Evolutionary conservation across 2,797 vertebrate species (phyloP).

Genomic region (Chaenodraco wilsoni): DNA sequence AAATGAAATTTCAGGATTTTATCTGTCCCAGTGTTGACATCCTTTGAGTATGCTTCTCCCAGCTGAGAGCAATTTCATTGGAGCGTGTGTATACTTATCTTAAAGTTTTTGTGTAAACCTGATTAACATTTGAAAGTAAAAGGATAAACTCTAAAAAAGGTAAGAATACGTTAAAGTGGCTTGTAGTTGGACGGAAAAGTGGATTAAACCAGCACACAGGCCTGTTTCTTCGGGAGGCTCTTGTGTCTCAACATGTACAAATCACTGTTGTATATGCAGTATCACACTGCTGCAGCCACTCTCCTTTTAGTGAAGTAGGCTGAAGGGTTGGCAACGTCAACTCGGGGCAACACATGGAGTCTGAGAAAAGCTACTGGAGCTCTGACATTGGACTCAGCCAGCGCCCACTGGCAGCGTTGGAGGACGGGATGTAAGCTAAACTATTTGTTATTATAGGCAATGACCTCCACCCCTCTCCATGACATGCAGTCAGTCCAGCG

Average conservation of each 20-base stretch:
- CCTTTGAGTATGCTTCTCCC: slow-evolving; percentile 39
- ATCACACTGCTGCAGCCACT: slow-evolving; percentile 52
- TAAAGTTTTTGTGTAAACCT: slow-evolving; percentile 46
- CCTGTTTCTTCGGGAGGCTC: slow-evolving; percentile 4
- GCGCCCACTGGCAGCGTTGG: slow-evolving; percentile 48
- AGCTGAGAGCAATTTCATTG: slow-evolving; percentile 55
- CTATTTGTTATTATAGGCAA: slow-evolving; percentile 52
- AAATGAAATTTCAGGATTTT: slow-evolving; percentile 53
- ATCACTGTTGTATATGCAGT: slow-evolving; percentile 30
- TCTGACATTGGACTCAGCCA: slow-evolving; percentile 42
- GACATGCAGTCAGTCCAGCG: slow-evolving; percentile 52
- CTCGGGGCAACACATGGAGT: slow-evolving; percentile 36
- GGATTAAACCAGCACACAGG: slow-evolving; percentile 40
- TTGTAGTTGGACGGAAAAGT: slow-evolving; percentile 25
- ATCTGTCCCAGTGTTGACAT: slow-evolving; percentile 47
- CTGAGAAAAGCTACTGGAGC: slow-evolving; percentile 30
- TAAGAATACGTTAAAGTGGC: slow-evolving; percentile 19
- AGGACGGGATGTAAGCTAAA: slow-evolving; percentile 61
- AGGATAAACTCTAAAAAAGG: slow-evolving; percentile 31
- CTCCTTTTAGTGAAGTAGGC: slow-evolving; percentile 41
- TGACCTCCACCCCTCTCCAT: slow-evolving; percentile 62
- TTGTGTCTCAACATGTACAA: slow-evolving; percentile 29
- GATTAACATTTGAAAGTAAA: slow-evolving; percentile 45
- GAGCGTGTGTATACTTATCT: slow-evolving; percentile 41
- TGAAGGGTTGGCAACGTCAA: slow-evolving; percentile 50